Evolutionary conservation across 2,888 invertebrate genomes (phyloP).

Genomic region (Rhodophaea formosa): DNA sequence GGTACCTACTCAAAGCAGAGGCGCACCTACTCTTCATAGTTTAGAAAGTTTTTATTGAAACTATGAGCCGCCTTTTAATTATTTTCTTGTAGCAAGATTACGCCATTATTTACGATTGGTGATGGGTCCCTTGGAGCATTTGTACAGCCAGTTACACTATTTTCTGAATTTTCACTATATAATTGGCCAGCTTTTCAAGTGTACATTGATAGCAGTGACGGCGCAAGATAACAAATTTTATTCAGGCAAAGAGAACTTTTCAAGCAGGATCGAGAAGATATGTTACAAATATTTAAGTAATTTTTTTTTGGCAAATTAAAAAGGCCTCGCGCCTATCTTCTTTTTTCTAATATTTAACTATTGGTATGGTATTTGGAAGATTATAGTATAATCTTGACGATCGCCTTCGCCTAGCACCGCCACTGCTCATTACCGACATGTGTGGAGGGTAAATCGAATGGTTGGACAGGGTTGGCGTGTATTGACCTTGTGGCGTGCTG

Average conservation of each 20-base stretch:
- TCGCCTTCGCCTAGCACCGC: no score
- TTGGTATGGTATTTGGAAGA: no score
- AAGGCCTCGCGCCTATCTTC: no score
- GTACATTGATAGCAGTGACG: no score
- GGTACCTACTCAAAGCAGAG: background rate
- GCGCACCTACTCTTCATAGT: background rate
- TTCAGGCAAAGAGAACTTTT: no score
- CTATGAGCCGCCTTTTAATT: background rate
- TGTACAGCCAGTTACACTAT: background rate
- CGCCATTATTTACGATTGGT: background rate
- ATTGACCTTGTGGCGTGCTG: constrained; percentile 87
- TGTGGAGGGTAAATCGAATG: constrained; percentile 34
- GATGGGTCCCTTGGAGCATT: no score
- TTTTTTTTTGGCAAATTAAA: no score
- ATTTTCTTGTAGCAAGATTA: background rate
- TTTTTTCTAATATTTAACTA: no score
- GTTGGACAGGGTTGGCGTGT: constrained; percentile 59
- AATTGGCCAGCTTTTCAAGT: constrained; percentile 11
- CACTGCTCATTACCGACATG: background rate
- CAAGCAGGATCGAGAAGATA: no score
- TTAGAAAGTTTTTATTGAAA: background rate
- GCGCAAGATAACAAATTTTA: no score
- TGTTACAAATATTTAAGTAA: no score
- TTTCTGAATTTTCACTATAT: background rate
- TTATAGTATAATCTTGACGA: no score